Conservation (phyloP, 1,140 invertebrate species). For the Scaptomyza hsui region DNA sequence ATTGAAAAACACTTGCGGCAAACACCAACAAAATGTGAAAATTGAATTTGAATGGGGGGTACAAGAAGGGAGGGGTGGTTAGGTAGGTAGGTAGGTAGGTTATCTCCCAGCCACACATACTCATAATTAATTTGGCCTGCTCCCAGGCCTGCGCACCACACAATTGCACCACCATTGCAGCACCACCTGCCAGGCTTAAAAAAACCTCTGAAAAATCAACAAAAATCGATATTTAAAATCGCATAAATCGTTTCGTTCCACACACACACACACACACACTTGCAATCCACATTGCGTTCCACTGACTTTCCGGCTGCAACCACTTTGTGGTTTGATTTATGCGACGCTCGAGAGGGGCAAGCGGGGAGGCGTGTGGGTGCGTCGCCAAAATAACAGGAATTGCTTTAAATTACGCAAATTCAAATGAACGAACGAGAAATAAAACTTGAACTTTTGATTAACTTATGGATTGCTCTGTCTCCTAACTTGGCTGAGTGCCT, state of each 20-base stretch:
- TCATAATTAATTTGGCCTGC: slow-evolving; percentile 79
- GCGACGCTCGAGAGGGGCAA: slow-evolving; percentile 39
- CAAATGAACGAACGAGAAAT: slow-evolving; percentile 41
- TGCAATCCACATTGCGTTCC: slow-evolving; percentile 52
- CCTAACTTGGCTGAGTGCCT: neutral
- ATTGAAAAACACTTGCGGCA: slow-evolving; percentile 79
- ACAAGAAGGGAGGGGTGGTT: no score
- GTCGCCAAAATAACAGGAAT: slow-evolving; percentile 72
- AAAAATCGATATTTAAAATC: slow-evolving; percentile 83
- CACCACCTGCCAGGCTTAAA: slow-evolving; percentile 53
- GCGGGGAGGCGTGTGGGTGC: slow-evolving; percentile 70
- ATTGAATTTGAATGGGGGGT: slow-evolving; percentile 55
- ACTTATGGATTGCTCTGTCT: slow-evolving; percentile 52
- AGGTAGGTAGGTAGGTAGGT: no score
- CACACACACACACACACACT: slow-evolving; percentile 6
- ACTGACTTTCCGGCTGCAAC: slow-evolving; percentile 38
- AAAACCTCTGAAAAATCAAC: slow-evolving; percentile 67
- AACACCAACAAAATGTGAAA: slow-evolving; percentile 53
- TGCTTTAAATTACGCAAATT: slow-evolving; percentile 81
- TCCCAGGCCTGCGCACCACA: slow-evolving; percentile 23
- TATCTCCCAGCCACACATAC: slow-evolving; percentile 44
- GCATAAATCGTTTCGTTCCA: slow-evolving; percentile 68
- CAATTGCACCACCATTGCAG: slow-evolving; percentile 7
- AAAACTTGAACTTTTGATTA: slow-evolving; percentile 78
- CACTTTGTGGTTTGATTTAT: slow-evolving; percentile 78